Conservation (phyloP, 2,888 invertebrate species). For the Elaeidobius kamerunicus region DNA sequence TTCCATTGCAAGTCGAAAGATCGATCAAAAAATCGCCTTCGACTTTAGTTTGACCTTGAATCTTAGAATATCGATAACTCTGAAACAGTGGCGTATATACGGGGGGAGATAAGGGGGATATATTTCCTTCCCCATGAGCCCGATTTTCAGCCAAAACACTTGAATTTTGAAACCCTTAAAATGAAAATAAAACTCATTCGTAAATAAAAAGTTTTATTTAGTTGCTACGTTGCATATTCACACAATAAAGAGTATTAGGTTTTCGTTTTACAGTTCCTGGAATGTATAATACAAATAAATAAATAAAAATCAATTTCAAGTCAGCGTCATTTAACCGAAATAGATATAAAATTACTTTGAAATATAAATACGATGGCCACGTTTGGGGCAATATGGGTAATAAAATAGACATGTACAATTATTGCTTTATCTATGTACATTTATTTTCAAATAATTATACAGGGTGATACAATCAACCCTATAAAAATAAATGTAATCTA, state of each 20-base stretch:
- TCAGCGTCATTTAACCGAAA: background rate
- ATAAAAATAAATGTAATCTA: too few species aligned
- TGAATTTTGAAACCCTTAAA: too few species aligned
- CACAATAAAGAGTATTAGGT: slow-evolving; percentile 47
- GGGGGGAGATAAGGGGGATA: too few species aligned
- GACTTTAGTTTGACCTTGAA: too few species aligned
- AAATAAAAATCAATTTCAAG: slow-evolving; percentile 36
- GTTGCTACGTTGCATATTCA: slow-evolving; percentile 38
- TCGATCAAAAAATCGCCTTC: too few species aligned
- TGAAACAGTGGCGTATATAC: background rate
- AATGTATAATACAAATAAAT: slow-evolving; percentile 44
- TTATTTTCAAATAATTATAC: too few species aligned
- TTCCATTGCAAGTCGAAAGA: too few species aligned
- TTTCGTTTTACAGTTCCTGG: slow-evolving; percentile 43
- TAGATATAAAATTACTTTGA: slow-evolving; percentile 5
- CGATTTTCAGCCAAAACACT: too few species aligned
- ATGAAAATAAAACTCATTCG: background rate
- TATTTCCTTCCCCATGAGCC: too few species aligned
- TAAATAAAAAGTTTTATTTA: slow-evolving; percentile 22
- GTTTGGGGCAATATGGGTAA: background rate
- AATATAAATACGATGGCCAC: slow-evolving; percentile 16
- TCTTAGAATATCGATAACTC: background rate
- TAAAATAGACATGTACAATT: too few species aligned
- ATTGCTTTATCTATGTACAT: too few species aligned
- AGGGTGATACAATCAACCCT: too few species aligned